Evolutionary conservation across 2,113 vertebrate species (phyloP).

Genomic region (Notechis scutatus): DNA sequence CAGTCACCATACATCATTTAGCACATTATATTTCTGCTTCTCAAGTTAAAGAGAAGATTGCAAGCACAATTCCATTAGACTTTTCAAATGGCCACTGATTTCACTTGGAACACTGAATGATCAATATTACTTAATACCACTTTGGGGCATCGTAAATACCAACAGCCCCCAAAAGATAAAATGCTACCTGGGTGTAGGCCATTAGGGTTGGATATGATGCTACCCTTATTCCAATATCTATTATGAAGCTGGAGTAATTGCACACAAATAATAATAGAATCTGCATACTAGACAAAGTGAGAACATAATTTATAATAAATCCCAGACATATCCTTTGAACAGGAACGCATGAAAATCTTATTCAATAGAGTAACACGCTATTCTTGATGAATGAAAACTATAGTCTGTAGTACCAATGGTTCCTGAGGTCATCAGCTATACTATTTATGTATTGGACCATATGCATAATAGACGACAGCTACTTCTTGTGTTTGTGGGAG

Average conservation of each 20-base stretch:
- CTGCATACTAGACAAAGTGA: background rate
- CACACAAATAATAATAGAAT: background rate
- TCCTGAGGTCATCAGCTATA: background rate
- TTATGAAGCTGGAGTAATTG: background rate
- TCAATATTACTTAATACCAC: background rate
- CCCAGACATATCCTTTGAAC: no score
- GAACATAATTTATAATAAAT: background rate
- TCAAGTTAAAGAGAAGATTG: background rate
- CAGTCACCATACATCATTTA: constrained; percentile 56
- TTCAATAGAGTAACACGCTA: background rate
- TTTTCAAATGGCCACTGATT: background rate
- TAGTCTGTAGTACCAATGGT: background rate
- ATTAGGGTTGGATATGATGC: background rate
- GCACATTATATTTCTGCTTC: background rate
- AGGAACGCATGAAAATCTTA: no score
- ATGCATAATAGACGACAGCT: background rate
- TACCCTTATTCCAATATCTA: background rate
- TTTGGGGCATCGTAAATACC: background rate
- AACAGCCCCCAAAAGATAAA: background rate
- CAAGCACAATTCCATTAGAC: background rate
- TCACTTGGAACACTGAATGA: background rate
- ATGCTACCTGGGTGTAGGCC: background rate
- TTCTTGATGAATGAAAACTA: background rate
- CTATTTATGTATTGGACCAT: background rate
- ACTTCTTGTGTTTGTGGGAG: background rate